Evolutionary conservation across 2,888 invertebrate species (phyloP), one percentile per base, ranked within the genome.

Genomic region (Thymelicus acteon): DNA sequence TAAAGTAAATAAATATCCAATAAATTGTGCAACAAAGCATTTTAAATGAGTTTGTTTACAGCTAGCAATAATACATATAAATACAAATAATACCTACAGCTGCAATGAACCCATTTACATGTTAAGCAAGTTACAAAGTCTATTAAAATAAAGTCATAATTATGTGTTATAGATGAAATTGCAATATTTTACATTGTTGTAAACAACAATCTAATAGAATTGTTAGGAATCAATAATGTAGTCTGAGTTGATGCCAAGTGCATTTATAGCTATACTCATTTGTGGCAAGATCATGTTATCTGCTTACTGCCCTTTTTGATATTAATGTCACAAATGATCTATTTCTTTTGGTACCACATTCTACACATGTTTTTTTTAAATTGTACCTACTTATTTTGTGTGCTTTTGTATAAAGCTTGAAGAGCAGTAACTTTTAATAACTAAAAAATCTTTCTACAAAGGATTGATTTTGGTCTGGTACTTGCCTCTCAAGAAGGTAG

Each of bases 51-150:
- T 40, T 52, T 49, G 44, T 64, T 64, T 52, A 52, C 40, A 49
- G 57, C 48, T 44, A 58, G 48, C 40, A 40, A 58, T 48, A 49
- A 63, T 57, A 31, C 57, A 63, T 48, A 69, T 62, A 57, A 39
- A 39, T 60, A 40, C 60, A 60, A 60, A 40, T 40, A 40, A 15
- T 60, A 31, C 40, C 48, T 63, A 58, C 40, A 37, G 48, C 39
- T 62, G 48, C 69, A 69, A 63, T 69, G 58, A 69, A 63, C 69
- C 52, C 69, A 69, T 69, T 69, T 58, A 58, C 24, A 40, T 64
- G 39, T 70, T 64, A 70, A 64, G 70, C 39, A 58, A 58, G 57
- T 19, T 68, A 40, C 39, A 60, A 62, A 57, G 62, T 57, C 61
- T 68, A 19, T 39, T 58, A 57, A 48, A 62, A 57, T 57, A 37